A percentile compares a stretch with the other conserved stretches of the same genome.
phyloP scores from a whole-genome alignment of 2,113 vertebrate species.

The Ahaetulla prasina region DNA sequence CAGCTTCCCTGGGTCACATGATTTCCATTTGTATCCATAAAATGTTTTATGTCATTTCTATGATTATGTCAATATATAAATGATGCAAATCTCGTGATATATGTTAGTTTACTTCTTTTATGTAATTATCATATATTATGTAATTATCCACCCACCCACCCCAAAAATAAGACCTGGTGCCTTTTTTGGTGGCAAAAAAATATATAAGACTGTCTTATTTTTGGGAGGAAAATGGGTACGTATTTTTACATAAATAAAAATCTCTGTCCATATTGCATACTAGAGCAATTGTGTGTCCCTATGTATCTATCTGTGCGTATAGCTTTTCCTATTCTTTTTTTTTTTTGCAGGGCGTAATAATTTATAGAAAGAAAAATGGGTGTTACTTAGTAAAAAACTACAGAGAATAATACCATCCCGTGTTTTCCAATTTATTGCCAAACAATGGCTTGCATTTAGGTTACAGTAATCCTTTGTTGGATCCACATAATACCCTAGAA shows the following conservation, averaged over 20 bases:
- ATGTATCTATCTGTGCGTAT: too few relatives aligned
- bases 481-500: too few relatives aligned
- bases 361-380: background rate
- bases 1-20: background rate
- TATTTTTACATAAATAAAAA: background rate
- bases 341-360: background rate
- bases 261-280: background rate
- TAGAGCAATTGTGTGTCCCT: background rate
- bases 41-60: background rate
- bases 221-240: too few relatives aligned
- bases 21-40: background rate
- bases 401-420: background rate
- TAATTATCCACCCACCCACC: background rate
- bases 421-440: background rate
- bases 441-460: background rate
- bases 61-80: background rate
- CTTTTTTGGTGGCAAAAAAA: too few relatives aligned
- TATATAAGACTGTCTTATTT: too few relatives aligned
- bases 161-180: too few relatives aligned
- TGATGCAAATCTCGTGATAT: background rate
- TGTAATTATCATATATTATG: background rate
- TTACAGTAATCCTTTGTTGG: too few relatives aligned
- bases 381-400: background rate
- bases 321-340: background rate
- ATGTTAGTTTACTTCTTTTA: background rate